These are phyloP conservation scores for Coregonus clupeaformis DNA, from an alignment of 2,113 vertebrate species.

Conservation along the genomic window DNA sequence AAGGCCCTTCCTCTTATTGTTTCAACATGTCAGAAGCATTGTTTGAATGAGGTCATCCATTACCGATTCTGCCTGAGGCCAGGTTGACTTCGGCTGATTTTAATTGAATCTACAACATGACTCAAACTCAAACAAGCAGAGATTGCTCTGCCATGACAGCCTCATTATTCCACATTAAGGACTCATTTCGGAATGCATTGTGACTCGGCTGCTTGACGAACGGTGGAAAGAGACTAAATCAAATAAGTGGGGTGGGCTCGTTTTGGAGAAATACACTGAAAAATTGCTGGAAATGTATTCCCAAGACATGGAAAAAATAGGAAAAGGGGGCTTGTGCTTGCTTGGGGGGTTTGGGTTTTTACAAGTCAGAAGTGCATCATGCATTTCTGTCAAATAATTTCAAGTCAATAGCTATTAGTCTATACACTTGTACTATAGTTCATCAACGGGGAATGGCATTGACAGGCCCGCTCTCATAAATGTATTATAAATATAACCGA, in stretches of 20 bases:
- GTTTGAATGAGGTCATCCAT: conserved; percentile 78
- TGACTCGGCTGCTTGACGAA: conserved; percentile 70
- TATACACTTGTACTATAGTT: too few relatives aligned
- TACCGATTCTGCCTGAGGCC: conserved; percentile 71
- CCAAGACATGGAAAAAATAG: conserved; percentile 38
- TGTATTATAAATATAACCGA: neutral
- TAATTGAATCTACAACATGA: conserved; percentile 76
- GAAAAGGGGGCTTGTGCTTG: conserved; percentile 2
- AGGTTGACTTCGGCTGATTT: conserved; percentile 72
- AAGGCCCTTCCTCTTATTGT: conserved; percentile 76
- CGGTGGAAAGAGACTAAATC: conserved; percentile 64
- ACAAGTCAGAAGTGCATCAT: neutral
- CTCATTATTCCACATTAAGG: conserved; percentile 78
- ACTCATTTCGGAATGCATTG: conserved; percentile 71
- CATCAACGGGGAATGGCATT: neutral
- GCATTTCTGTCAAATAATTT: conserved; percentile 25
- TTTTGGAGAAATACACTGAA: conserved; percentile 49
- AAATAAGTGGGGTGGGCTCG: conserved; percentile 47
- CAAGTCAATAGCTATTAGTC: neutral
- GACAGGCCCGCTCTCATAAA: neutral
- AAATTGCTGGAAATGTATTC: too few relatives aligned
- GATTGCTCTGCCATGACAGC: conserved; percentile 71
- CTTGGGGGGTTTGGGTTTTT: neutral
- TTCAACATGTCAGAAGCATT: conserved; percentile 75
- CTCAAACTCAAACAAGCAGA: conserved; percentile 76